phyloP scores from a whole-genome alignment of 92 coral and sea anemone species.

The Zoanthus solanderi region DNA sequence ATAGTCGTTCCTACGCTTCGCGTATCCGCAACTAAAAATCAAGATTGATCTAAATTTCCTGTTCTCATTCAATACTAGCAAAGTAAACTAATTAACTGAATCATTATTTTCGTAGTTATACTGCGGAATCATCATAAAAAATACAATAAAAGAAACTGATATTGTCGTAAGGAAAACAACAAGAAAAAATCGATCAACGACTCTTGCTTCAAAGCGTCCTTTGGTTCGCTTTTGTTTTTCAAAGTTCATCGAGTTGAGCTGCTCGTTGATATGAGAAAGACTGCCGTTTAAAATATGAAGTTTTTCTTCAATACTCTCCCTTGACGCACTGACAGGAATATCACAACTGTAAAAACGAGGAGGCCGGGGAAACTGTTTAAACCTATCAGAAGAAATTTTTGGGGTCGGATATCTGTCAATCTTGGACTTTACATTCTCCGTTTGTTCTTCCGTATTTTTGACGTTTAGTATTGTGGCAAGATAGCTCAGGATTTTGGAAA shows the following conservation, averaged over 20 bases:
- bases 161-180: constrained; percentile 65
- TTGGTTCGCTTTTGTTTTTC: constrained; percentile 61
- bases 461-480: constrained; percentile 68
- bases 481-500: constrained; percentile 64
- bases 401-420: neutral
- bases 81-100: neutral
- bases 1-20: no score
- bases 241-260: constrained; percentile 42
- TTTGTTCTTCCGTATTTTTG: constrained; percentile 31
- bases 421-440: neutral
- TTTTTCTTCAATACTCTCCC: constrained; percentile 62
- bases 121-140: constrained; percentile 86
- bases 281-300: constrained; percentile 68
- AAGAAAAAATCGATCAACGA: constrained; percentile 86
- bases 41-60: no score
- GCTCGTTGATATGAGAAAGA: constrained; percentile 62
- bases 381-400: neutral
- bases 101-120: constrained; percentile 16
- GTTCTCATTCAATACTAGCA: no score
- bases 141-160: constrained; percentile 68
- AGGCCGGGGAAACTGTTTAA: constrained; percentile 40
- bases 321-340: constrained; percentile 27
- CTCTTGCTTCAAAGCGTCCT: constrained; percentile 93
- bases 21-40: no score
- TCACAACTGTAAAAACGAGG: constrained; percentile 45